A percentile compares a stretch with the other conserved stretches of the same genome.
phyloP scores from a whole-genome alignment of 2,888 invertebrate genomes.

The Cephus spinipes region DNA sequence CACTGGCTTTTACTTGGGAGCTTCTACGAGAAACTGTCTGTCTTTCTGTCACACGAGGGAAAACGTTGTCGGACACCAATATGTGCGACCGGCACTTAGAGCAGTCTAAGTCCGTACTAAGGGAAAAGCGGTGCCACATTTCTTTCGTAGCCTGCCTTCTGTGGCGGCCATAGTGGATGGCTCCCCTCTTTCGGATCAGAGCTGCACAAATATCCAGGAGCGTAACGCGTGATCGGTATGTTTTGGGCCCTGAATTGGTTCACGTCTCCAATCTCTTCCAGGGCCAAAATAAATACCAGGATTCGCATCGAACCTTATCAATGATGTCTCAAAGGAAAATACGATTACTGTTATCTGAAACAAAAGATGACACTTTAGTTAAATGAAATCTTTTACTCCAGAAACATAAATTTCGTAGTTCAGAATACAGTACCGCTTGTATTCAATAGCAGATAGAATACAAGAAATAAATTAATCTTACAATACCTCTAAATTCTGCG shows the following conservation, averaged over 20 bases:
- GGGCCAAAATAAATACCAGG: neutral
- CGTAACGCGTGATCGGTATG: constrained; percentile 27
- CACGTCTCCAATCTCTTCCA: neutral
- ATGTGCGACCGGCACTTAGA: constrained; percentile 53
- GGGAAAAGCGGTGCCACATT: constrained; percentile 60
- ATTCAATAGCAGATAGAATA: neutral
- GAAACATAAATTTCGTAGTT: neutral
- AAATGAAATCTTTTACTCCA: neutral
- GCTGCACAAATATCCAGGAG: constrained; percentile 50
- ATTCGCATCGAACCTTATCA: neutral
- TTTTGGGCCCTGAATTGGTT: neutral
- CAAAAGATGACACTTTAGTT: neutral
- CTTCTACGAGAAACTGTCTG: constrained; percentile 59
- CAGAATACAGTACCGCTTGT: neutral
- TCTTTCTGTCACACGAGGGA: constrained; percentile 66
- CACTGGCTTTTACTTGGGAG: neutral
- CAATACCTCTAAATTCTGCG: neutral
- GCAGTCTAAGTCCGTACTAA: constrained; percentile 64
- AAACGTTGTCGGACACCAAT: constrained; percentile 55
- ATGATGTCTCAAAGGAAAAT: neutral
- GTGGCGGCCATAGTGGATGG: constrained; percentile 62
- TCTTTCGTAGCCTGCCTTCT: constrained; percentile 61
- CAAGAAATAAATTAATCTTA: neutral
- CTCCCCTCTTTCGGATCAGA: constrained; percentile 38
- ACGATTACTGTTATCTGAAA: neutral